Evolutionary conservation across 2,797 vertebrate species (phyloP), one percentile per base, ranked within the genome.

Genomic region (Enteromius mattozi): DNA sequence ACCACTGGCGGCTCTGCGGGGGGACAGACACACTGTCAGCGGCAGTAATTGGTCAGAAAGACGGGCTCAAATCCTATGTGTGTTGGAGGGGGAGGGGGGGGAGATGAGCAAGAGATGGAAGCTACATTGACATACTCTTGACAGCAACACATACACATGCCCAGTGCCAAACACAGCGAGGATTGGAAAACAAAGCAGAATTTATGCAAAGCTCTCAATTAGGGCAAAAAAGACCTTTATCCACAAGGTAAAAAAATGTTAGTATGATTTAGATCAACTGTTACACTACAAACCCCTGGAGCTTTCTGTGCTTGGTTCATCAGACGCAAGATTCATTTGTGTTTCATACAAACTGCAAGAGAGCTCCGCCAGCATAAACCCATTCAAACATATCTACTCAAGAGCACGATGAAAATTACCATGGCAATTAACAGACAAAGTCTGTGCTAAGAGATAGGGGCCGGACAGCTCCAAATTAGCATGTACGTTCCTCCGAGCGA

Each of bases 21-120:
- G 66, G 87, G 69, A 76, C 42, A 47, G 51, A 59, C 72, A 80
- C 65, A 40, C 71, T 54, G 78, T 87, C 82, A 81, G 78, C 56
- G 69, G 33, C 69, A 30, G 84, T 89, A 90, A 88, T 88, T 90
- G 88, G 84, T 72, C 37, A 68, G 78, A 89, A 84, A 84, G 86
- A 88, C 86, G 51, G 30, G 21, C 47, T 35, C 35, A 35, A 82
- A 84, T 66, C 30, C 27, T 65, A 5, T 30, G 7, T 37, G 16
- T 47, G 16, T 49, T 21, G 17, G 45, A 45, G 27, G 47, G 68
- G n/a, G 2, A 4, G 27, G n/a, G 19, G 5, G 45, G 13, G 14
- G 3, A 13, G 47, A 68, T 40, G 3, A 70, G 81, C 13, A 54
- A 78, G 37, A 74, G 63, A 76, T 14, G 3, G 2, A 66, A 68